phyloP scores from a whole-genome alignment of 2,113 vertebrate genomes.

The Oreochromis niloticus region DNA sequence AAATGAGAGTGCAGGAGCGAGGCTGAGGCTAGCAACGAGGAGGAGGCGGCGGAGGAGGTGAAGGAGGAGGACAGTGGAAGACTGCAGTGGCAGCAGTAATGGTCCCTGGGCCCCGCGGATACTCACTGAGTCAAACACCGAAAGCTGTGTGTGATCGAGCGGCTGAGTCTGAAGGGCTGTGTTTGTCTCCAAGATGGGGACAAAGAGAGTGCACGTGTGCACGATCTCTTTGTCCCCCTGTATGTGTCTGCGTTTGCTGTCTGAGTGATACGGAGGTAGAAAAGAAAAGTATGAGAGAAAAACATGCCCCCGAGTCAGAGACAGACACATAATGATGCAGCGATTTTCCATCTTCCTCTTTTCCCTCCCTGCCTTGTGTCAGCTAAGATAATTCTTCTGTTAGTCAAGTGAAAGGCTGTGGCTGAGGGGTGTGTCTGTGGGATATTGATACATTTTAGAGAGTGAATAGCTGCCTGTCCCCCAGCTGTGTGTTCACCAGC shows the following conservation, averaged over 20 bases:
- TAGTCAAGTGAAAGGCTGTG: constrained; percentile 29
- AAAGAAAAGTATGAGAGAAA: constrained; percentile 28
- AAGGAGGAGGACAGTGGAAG: constrained; percentile 16
- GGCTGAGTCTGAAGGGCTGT: constrained; percentile 1
- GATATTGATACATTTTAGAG: constrained; percentile 49
- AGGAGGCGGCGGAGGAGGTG: background rate
- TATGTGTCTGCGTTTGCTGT: constrained; percentile 22
- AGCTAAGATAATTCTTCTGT: constrained; percentile 47
- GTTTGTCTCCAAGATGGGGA: constrained; percentile 10
- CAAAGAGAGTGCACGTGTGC: background rate
- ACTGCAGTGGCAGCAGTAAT: constrained; percentile 41
- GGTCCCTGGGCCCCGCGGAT: constrained; percentile 31
- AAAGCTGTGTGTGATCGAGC: constrained; percentile 31
- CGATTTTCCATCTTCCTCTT: background rate
- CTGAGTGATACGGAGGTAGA: constrained; percentile 7
- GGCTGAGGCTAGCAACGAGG: constrained; percentile 63
- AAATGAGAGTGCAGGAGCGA: constrained; percentile 46
- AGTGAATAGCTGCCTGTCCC: constrained; percentile 27
- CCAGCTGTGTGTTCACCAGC: background rate
- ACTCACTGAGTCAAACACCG: constrained; percentile 14
- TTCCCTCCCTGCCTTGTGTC: background rate
- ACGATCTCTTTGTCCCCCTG: background rate
- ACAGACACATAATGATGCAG: constrained; percentile 41
- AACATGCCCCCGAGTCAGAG: constrained; percentile 29
- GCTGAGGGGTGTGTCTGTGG: constrained; percentile 29